phyloP scores from a whole-genome alignment of 2,888 invertebrate species.

The Drosophila putrida region DNA sequence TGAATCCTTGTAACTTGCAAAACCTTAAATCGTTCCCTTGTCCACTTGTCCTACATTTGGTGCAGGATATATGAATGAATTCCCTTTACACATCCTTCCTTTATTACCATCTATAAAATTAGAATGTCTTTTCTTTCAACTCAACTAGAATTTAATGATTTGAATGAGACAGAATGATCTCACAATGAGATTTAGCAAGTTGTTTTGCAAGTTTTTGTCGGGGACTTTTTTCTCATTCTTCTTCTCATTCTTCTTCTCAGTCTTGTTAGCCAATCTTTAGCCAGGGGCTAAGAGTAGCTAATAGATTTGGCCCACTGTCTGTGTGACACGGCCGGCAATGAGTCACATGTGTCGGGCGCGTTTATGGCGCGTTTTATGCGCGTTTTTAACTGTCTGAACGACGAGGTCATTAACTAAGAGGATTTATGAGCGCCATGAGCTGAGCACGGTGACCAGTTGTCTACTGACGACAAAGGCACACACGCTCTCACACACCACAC shows the following conservation, averaged over 20 bases:
- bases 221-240: not conserved
- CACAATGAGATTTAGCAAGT: conserved; percentile 36
- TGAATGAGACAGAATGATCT: conserved; percentile 31
- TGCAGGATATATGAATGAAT: not conserved
- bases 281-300: conserved; percentile 21
- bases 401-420: conserved; percentile 80
- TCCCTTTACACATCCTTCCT: no score
- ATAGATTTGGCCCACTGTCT: conserved; percentile 54
- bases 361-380: conserved; percentile 70
- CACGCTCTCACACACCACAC: conserved; percentile 4
- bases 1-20: no score
- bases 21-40: no score
- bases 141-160: conserved; percentile 2
- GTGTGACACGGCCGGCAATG: conserved; percentile 40
- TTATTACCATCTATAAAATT: not conserved
- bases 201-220: conserved; percentile 38
- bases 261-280: conserved; percentile 12
- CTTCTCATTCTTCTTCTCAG: not conserved
- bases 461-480: conserved; percentile 59
- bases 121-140: not conserved
- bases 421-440: conserved; percentile 72
- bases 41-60: not conserved
- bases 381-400: conserved; percentile 75
- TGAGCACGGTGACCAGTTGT: conserved; percentile 73
- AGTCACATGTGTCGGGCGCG: conserved; percentile 57